Percentiles rank a stretch among this genome's conserved stretches.
These are phyloP conservation scores for Pyrrhia umbra DNA, from an alignment of 2,888 invertebrate genomes.

Conservation along the genomic window DNA sequence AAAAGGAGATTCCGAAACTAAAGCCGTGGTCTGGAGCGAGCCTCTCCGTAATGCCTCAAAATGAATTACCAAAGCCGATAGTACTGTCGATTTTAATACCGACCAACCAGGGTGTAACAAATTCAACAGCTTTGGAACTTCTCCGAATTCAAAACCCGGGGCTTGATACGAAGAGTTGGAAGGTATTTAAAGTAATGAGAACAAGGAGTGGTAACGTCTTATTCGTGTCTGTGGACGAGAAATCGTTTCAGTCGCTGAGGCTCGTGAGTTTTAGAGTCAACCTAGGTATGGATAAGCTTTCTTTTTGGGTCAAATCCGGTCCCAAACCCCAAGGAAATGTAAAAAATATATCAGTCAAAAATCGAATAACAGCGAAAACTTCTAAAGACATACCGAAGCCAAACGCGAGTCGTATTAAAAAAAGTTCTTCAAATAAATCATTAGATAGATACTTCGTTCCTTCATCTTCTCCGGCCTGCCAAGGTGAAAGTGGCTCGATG, in stretches of 20 bases:
- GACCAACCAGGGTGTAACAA: slow-evolving; percentile 19
- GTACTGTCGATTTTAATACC: slow-evolving; percentile 17
- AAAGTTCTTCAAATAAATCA: neutral
- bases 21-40: slow-evolving; percentile 42
- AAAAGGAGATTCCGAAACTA: slow-evolving; percentile 26
- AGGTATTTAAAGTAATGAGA: neutral
- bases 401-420: neutral
- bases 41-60: slow-evolving; percentile 7
- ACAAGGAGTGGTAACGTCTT: slow-evolving; percentile 1
- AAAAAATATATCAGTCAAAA: too few relatives aligned
- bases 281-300: slow-evolving; percentile 30
- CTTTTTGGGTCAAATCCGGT: slow-evolving; percentile 16
- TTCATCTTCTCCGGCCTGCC: neutral
- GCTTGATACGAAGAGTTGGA: slow-evolving; percentile 31
- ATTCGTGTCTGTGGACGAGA: slow-evolving; percentile 14
- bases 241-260: slow-evolving; percentile 28
- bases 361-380: neutral
- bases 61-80: neutral
- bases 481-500: neutral
- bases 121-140: slow-evolving; percentile 32
- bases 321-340: neutral
- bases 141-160: slow-evolving; percentile 42
- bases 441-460: neutral
- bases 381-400: neutral
- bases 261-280: slow-evolving; percentile 23